These are phyloP conservation scores for Petrocephalus sullivani DNA, from an alignment of 2,797 vertebrate genomes.

Conservation along the genomic window DNA sequence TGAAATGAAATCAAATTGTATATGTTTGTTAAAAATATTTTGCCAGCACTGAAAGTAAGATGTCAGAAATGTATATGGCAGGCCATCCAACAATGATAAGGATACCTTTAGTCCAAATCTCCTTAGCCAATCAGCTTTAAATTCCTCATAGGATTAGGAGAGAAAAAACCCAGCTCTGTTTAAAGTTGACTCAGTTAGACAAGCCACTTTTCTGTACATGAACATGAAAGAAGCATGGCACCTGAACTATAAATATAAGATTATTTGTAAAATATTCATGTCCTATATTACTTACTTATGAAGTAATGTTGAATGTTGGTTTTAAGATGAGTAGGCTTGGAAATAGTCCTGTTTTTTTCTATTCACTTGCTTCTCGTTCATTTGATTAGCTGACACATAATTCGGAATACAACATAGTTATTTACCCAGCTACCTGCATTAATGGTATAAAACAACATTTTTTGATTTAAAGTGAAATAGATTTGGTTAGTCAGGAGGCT, in stretches of 20 bases:
- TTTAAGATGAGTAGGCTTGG: not conserved
- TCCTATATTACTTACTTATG: not conserved
- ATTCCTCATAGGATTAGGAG: not conserved
- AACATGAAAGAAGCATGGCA: not conserved
- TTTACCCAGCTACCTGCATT: not conserved
- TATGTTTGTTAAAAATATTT: not conserved
- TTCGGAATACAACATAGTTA: not conserved
- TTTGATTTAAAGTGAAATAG: not conserved
- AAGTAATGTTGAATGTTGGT: not conserved
- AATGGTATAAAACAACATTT: not conserved
- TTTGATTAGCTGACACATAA: not conserved
- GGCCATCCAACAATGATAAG: not conserved
- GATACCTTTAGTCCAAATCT: not conserved
- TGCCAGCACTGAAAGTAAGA: not conserved
- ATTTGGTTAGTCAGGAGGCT: not conserved
- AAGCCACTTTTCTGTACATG: not conserved
- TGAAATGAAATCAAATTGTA: not conserved
- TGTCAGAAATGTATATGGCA: not conserved
- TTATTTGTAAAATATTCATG: not conserved
- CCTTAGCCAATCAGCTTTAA: not conserved
- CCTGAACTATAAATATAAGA: not conserved
- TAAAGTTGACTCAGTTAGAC: not conserved
- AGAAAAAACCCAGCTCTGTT: not conserved
- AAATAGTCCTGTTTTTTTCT: not conserved
- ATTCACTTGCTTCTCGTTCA: not conserved